phyloP scores from a whole-genome alignment of 2,113 vertebrate genomes.

The Bufo gargarizans region DNA sequence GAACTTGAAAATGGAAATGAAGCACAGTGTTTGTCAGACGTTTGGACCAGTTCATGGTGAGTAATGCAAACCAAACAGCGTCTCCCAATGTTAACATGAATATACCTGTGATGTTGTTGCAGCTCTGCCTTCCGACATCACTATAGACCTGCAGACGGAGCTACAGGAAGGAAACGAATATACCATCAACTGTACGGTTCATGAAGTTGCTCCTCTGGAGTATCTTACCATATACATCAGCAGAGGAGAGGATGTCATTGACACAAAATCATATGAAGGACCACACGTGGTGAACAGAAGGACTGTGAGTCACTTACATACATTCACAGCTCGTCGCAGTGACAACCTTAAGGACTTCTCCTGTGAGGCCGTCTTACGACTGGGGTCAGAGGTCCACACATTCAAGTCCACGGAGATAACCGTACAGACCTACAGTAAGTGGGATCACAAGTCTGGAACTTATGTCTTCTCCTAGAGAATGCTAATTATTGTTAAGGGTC shows the following conservation, averaged over 20 bases:
- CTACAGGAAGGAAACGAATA: conserved; percentile 12
- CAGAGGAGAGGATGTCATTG: background rate
- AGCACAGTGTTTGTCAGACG: too few relatives aligned
- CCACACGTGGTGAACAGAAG: background rate
- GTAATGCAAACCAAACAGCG: too few relatives aligned
- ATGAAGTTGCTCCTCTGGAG: conserved; percentile 6
- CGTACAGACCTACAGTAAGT: conserved; percentile 30
- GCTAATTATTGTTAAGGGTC: too few relatives aligned
- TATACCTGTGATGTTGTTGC: background rate
- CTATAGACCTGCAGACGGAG: background rate
- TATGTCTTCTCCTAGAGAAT: too few relatives aligned
- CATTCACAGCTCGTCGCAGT: background rate
- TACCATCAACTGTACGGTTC: conserved; percentile 6
- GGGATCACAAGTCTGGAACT: background rate
- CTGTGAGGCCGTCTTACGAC: conserved; percentile 7
- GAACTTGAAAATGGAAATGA: too few relatives aligned
- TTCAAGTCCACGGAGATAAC: background rate
- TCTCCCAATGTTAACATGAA: background rate
- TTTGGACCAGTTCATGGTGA: too few relatives aligned
- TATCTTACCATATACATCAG: background rate
- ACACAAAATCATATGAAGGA: conserved; percentile 4
- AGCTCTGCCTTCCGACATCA: background rate
- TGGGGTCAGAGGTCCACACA: background rate
- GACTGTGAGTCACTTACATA: background rate
- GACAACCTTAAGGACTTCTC: conserved; percentile 37